These are phyloP conservation scores for Sinocyclocheilus maitianheensis DNA, from an alignment of 2,113 vertebrate species.

Conservation along the genomic window DNA sequence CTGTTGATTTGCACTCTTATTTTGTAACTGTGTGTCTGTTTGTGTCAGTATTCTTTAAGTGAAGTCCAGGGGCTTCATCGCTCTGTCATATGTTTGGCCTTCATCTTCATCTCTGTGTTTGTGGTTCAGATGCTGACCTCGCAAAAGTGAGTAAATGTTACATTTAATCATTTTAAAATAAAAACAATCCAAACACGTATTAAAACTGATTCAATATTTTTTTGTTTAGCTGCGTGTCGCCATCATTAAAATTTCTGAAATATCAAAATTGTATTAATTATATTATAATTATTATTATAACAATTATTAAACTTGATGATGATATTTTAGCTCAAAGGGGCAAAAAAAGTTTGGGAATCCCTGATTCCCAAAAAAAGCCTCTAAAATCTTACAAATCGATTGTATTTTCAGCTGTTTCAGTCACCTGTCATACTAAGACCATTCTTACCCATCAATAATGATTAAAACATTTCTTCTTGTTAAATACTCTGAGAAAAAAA, in stretches of 20 bases:
- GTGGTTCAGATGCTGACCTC: slow-evolving; percentile 86
- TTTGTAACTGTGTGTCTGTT: slow-evolving; percentile 11
- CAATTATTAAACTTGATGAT: background rate
- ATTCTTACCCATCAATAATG: background rate
- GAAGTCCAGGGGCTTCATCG: slow-evolving; percentile 78
- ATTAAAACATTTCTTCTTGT: background rate
- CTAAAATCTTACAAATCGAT: too few relatives aligned
- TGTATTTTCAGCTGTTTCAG: too few relatives aligned
- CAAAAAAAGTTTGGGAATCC: background rate
- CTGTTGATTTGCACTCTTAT: background rate
- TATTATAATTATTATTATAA: too few relatives aligned
- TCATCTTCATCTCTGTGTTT: slow-evolving; percentile 81
- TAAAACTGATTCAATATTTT: background rate
- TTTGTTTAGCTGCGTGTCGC: background rate
- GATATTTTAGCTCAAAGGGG: background rate
- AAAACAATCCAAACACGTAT: background rate
- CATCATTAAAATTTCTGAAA: background rate
- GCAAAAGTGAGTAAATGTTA: slow-evolving; percentile 73
- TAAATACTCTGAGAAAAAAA: background rate
- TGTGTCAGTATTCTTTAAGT: slow-evolving; percentile 78
- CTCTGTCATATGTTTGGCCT: slow-evolving; percentile 76
- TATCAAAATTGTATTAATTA: background rate
- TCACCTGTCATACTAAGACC: too few relatives aligned
- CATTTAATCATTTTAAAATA: background rate
- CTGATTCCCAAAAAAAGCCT: too few relatives aligned